These are phyloP conservation scores for Petrophora chlorosata DNA, from an alignment of 2,888 invertebrate species.

Conservation along the genomic window DNA sequence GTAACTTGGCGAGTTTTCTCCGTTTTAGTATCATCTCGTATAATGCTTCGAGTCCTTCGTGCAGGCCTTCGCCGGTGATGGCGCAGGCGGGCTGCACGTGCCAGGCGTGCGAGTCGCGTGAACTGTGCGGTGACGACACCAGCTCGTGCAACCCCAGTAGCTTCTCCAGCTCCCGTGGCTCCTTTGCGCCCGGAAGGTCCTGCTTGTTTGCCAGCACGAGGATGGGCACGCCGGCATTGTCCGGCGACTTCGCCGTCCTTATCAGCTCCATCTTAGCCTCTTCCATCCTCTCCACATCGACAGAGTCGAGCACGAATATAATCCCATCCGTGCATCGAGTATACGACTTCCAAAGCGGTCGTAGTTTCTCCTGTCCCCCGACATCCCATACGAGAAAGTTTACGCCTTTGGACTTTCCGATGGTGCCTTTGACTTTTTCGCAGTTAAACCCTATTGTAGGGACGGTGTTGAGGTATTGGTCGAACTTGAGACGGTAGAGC, in stretches of 20 bases:
- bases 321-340: conserved; percentile 98
- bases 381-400: conserved; percentile 99
- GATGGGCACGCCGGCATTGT: conserved; percentile 96
- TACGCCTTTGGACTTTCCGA: conserved; percentile 95
- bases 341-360: conserved; percentile 98
- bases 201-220: conserved; percentile 98
- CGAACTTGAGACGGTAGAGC: conserved; percentile 97
- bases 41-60: conserved; percentile 96
- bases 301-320: conserved; percentile 97
- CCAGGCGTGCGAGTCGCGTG: conserved; percentile 88
- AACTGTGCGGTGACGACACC: conserved; percentile 82
- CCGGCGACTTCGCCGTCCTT: conserved; percentile 95
- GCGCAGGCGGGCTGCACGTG: conserved; percentile 98
- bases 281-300: conserved; percentile 97
- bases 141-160: conserved; percentile 93
- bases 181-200: conserved; percentile 95
- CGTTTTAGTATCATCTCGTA: conserved; percentile 98
- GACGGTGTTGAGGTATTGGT: conserved; percentile 98
- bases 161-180: conserved; percentile 94
- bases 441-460: conserved; percentile 99
- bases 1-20: conserved; percentile 94
- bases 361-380: conserved; percentile 97
- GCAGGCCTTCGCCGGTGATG: conserved; percentile 97
- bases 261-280: conserved; percentile 98
- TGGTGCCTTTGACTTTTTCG: conserved; percentile 95